Evolutionary conservation across 2,797 vertebrate genomes (phyloP).

Genomic region (Diglossa cyanea): DNA sequence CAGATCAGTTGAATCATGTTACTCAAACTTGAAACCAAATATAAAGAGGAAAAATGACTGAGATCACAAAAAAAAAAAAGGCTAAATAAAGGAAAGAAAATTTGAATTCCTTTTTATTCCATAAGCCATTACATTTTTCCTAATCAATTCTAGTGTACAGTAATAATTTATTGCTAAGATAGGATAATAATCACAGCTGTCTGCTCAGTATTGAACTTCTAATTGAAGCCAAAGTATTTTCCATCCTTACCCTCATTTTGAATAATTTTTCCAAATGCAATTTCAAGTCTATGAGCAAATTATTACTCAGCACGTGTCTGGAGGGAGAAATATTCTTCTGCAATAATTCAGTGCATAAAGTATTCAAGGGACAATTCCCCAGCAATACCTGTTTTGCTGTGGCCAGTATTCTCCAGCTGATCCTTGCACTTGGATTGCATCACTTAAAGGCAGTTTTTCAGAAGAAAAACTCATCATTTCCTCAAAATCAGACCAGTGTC

Average conservation of each 20-base stretch:
- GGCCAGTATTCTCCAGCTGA: background rate
- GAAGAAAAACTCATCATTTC: background rate
- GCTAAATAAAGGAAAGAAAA: background rate
- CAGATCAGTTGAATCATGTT: background rate
- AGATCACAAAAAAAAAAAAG: background rate
- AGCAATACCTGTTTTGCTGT: background rate
- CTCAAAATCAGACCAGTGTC: background rate
- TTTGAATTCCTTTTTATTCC: background rate
- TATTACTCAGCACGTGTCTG: background rate
- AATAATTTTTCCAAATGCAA: background rate
- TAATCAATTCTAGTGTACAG: background rate
- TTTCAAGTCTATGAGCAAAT: background rate
- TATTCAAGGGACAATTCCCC: background rate
- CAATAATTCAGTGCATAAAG: background rate
- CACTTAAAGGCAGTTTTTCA: background rate
- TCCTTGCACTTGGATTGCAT: background rate
- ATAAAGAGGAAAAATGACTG: background rate
- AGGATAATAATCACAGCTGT: background rate
- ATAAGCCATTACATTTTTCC: background rate
- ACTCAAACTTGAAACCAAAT: background rate
- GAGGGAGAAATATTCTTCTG: background rate
- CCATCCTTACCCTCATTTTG: background rate
- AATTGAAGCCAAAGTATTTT: background rate
- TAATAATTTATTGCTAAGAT: background rate
- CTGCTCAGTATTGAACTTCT: background rate